Evolutionary conservation across 2,113 vertebrate species (phyloP).

Genomic region (Semnornis frantzii): DNA sequence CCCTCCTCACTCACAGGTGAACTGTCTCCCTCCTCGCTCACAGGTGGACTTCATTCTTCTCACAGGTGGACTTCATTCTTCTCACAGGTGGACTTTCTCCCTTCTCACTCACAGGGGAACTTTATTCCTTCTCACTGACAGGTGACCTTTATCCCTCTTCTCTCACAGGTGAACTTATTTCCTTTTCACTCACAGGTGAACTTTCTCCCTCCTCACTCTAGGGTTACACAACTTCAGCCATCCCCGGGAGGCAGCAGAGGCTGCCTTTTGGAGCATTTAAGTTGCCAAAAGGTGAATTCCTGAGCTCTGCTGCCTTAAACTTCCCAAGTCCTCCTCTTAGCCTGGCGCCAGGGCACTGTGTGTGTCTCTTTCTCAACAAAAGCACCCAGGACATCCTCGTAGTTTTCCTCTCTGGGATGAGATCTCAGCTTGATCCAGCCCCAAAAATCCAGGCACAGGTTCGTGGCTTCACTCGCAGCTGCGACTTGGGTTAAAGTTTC

Average conservation of each 20-base stretch:
- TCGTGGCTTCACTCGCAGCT: background rate
- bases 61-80: rapidly evolving
- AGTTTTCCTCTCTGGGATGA: background rate
- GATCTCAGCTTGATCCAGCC: rapidly evolving
- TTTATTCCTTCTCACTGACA: background rate
- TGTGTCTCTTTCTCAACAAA: rapidly evolving
- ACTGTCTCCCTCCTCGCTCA: background rate
- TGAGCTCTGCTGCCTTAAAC: rapidly evolving
- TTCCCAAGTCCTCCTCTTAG: background rate
- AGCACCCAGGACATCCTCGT: background rate
- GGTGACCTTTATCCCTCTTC: too few relatives aligned
- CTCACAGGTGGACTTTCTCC: rapidly evolving
- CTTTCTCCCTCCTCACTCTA: background rate
- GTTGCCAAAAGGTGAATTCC: background rate
- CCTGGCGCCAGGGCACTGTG: rapidly evolving
- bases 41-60: background rate
- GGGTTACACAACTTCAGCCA: background rate
- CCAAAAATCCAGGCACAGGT: background rate
- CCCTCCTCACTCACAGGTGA: background rate
- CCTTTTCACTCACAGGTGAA: rapidly evolving
- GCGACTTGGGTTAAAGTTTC: conserved; percentile 7
- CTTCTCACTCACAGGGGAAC: rapidly evolving
- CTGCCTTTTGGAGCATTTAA: background rate
- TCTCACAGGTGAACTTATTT: rapidly evolving
- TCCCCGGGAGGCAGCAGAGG: background rate